Evolutionary conservation across 2,888 invertebrate genomes (phyloP).

Genomic region (Pemphredon lugubris): DNA sequence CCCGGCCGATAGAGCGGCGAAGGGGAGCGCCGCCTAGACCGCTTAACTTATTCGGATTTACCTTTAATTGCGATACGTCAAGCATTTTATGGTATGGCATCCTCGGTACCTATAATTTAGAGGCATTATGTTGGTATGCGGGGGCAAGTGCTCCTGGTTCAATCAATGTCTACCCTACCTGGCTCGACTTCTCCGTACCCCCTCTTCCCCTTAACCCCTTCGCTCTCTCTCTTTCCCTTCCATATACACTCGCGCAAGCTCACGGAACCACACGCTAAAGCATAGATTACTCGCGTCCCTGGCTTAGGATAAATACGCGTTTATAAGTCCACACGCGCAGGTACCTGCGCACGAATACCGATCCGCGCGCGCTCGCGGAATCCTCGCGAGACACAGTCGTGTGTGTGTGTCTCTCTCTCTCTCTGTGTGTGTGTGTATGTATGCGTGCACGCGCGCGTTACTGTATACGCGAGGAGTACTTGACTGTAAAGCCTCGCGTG

Average conservation of each 20-base stretch:
- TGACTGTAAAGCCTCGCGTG: slow-evolving; percentile 1
- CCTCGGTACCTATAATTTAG: slow-evolving; percentile 73
- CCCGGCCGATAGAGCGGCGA: slow-evolving; percentile 25
- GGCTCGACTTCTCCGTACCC: slow-evolving; percentile 42
- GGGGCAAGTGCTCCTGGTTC: slow-evolving; percentile 75
- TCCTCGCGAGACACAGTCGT: too few species aligned
- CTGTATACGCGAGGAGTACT: neutral
- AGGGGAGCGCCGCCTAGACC: slow-evolving; percentile 15
- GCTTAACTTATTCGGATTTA: slow-evolving; percentile 51
- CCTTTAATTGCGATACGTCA: slow-evolving; percentile 72
- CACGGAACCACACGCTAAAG: too few species aligned
- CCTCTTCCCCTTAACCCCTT: slow-evolving; percentile 5
- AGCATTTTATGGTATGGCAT: slow-evolving; percentile 61
- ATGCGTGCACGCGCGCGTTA: too few species aligned
- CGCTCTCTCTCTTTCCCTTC: slow-evolving; percentile 16
- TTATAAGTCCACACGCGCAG: too few species aligned
- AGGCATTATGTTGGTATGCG: slow-evolving; percentile 74
- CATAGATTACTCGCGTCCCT: too few species aligned
- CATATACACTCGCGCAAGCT: too few species aligned
- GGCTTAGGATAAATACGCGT: too few species aligned
- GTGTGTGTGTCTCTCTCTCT: too few species aligned
- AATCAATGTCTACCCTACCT: slow-evolving; percentile 72
- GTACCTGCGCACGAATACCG: too few species aligned
- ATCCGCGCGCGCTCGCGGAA: too few species aligned
- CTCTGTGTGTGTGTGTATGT: neutral